Base-by-base conservation (phyloP, 2,113 vertebrate genomes). In the Melanotaenia duboulayi region DNA sequence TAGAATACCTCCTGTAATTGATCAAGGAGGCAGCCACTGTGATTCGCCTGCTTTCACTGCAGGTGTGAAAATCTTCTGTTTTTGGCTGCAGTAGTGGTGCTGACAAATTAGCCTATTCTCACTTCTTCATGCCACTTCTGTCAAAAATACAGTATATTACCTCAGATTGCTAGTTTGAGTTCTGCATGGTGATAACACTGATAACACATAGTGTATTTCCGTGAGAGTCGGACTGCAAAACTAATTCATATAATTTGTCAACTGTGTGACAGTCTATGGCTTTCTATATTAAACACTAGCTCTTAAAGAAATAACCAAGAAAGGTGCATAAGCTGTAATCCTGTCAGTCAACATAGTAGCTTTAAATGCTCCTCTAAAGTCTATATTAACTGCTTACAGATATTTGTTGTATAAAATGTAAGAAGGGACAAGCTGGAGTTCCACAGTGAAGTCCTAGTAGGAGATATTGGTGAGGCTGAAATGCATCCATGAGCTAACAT, bases 261-360 rank as follows among this genome's bases (percentile, higher is more conserved):
- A 74, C 24, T 51, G 46, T 82, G 39, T 74, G 64, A 72, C 40
- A 74, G 32, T 68, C 71, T 61, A 76, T 76, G 46, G 44, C 46
- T 74, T 76, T 76, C 37, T 19, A 44, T 72, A 76, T 82, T 60
- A 82, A 81, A 71, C 17, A 59, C 48, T 58, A 13, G 32, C 55
- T 50, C 54, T 76, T 64, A 64, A 46, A 40, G 55, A 55, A 50
- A 71, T 54, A 50, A 42, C 20, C 28, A 37, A n/a, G 56, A 64
- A 63, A 32, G 50, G 52, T 59, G 58, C 52, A 40, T 60, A 76
- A 81, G 35, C 56, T 48, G 12, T 59, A 61, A 72, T 72, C 22
- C 58, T 52, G 56, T 75, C 44, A 74, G 17, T 63, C 42, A 24
- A 8, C 51, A 24, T 49, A 75, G 68, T 72, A n/a, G 24, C 54